Evolutionary conservation across 2,888 invertebrate species (phyloP), one percentile per base, ranked within the genome.

Genomic region (Ormyrus thymus): DNA sequence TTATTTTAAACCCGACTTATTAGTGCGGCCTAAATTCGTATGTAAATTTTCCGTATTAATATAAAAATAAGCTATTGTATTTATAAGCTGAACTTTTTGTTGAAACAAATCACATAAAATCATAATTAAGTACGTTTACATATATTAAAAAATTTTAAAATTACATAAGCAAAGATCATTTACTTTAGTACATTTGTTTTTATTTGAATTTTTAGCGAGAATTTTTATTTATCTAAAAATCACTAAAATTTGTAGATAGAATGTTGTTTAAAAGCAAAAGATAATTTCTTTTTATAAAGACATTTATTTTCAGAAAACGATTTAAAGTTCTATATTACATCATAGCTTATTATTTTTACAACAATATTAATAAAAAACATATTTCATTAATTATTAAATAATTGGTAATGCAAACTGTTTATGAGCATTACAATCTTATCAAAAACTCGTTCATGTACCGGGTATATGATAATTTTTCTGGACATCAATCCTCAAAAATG

Each of bases 291-390:
- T 75, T 75, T 75, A 68, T 50, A 76, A 76, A 76, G 76, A 76
- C 76, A 76, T 76, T 76, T 76, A 76, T 76, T 76, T 69, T 69
- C 76, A 76, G 61, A 62, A 69, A 69, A 76, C 62, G 61, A 76
- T 69, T 76, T 58, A 76, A 76, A 76, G 62, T 69, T 76, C 76
- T 76, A 76, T 76, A 62, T 76, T 76, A 76, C 76, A 76, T 76
- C 62, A 69, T 69, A 62, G 50, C 69, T 76, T 69, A 69, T 76
- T 69, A 69, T 69, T 69, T 76, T 61, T 76, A 69, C 69, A 76
- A 76, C 69, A 69, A 51, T 61, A 76, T 43, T 65, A 15, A 15
- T 55, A 55, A 61, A 62, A 66, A 69, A 15, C 62, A 46, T 69
- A 62, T 45, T 56, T 50, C 45, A 48, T 68, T 65, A 64, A 65